Conservation (phyloP, 2,113 vertebrate species). For the Hystrix cristata region DNA sequence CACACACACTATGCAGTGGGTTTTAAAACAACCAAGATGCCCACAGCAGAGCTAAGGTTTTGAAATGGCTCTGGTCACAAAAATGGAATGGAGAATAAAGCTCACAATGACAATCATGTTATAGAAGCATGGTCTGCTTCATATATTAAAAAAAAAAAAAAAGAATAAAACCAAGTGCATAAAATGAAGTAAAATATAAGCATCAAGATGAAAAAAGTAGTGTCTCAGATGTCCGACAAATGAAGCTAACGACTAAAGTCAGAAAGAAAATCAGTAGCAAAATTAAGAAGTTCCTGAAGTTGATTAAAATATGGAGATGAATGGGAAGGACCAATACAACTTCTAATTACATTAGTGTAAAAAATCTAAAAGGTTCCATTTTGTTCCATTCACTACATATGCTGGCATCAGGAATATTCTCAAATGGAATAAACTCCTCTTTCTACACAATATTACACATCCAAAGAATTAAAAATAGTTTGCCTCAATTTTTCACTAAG, state of each 20-base stretch:
- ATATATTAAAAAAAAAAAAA: background rate
- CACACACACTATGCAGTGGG: background rate
- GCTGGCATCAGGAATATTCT: constrained; percentile 35
- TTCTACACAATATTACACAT: background rate
- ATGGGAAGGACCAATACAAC: background rate
- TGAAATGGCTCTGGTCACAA: constrained; percentile 1
- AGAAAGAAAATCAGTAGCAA: constrained; percentile 21
- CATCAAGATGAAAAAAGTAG: background rate
- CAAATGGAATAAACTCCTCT: background rate
- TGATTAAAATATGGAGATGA: constrained; percentile 36
- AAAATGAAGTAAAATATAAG: background rate
- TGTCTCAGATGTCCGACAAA: background rate
- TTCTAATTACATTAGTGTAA: background rate
- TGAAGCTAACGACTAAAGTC: background rate
- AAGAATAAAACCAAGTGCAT: background rate
- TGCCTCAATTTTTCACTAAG: constrained; percentile 31
- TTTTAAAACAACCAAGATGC: constrained; percentile 14
- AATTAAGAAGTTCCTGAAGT: background rate
- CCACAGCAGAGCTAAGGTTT: background rate
- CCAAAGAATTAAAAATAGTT: constrained; percentile 34
- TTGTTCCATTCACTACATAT: background rate
- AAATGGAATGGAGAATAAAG: background rate
- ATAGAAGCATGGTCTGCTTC: background rate
- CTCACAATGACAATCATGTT: background rate
- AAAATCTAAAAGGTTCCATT: background rate